Conservation (phyloP, 2,888 invertebrate species). For the Apomyelois bistriatella region DNA sequence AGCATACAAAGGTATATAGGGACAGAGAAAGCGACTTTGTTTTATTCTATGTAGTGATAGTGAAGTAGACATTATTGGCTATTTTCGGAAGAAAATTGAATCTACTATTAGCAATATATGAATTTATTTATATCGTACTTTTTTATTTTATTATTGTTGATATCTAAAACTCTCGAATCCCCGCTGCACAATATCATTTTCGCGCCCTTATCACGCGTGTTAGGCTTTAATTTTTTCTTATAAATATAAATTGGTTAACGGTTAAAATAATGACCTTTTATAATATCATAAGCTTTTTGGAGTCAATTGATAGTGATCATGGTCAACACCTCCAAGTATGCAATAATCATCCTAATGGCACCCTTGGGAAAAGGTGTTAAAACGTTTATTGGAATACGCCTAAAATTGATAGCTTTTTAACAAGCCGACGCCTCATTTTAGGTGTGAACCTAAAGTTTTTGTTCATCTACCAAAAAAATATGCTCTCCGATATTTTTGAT, state of each 20-base stretch:
- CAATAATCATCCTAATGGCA: conserved; percentile 75
- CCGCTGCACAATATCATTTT: too few species aligned
- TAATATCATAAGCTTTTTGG: conserved; percentile 36
- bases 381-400: conserved; percentile 77
- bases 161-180: too few species aligned
- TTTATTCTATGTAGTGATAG: too few species aligned
- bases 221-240: too few species aligned
- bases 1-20: too few species aligned
- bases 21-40: too few species aligned
- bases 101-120: too few species aligned
- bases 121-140: too few species aligned
- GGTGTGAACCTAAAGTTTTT: conserved; percentile 58
- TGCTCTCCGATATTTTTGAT: conserved; percentile 9
- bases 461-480: conserved; percentile 19
- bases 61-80: too few species aligned
- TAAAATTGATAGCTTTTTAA: conserved; percentile 77
- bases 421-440: conserved; percentile 64
- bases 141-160: too few species aligned
- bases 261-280: conserved; percentile 26
- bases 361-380: conserved; percentile 76
- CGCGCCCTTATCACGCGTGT: too few species aligned
- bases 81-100: too few species aligned
- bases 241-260: conserved; percentile 17
- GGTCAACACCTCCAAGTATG: conserved; percentile 34
- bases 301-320: conserved; percentile 39